Base-by-base conservation (phyloP, 2,888 invertebrate genomes). In the Carterocephalus palaemon region DNA sequence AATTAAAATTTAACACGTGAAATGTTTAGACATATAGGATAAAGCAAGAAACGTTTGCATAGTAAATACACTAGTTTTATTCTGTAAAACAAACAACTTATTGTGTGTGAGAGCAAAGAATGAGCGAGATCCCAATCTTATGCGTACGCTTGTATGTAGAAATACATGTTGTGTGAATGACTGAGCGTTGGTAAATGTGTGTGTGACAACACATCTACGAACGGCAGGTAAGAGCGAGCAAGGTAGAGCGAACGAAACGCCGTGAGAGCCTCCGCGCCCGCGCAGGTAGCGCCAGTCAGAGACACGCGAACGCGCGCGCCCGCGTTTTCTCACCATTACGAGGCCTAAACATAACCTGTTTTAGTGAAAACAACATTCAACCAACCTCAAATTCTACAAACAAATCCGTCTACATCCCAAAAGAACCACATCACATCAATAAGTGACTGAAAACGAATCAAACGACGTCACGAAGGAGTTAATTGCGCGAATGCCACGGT, bases 401-500 rank as follows among this genome's bases (percentile, higher is more conserved):
- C 42, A 46, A 51, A 33, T 13, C 7, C 26, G 31, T 38, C 45
- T 49, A 45, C 31, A 50, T 38, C 48, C 15, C 46, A 43, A 49
- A 57, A 45, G 47, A 38, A 49, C 37, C 20, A 37, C 20, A 29
- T 38, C 43, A 37, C 28, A 48, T 32, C 13, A 28, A 42, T 13
- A n/a, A 40, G 36, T 32, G 34, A 37, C 24, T 28, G 26, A 45
- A 51, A 46, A 49, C 41, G 29, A 39, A 28, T 47, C 29, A 42
- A 48, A 40, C 37, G 47, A 42, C 40, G 56, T 47, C 51, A 47
- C 61, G 58, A 59, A 61, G 53, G 51, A 61, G 54, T 61, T 80
- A 75, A 80, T 80, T 77, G 79, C 73, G 81, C 81, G 80, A 83
- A 83, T 82, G 80, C 82, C 81, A 81, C 82, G 81, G 80, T 78